Base-by-base conservation (phyloP, 1,140 invertebrate genomes). In the Eupeodes corollae region DNA sequence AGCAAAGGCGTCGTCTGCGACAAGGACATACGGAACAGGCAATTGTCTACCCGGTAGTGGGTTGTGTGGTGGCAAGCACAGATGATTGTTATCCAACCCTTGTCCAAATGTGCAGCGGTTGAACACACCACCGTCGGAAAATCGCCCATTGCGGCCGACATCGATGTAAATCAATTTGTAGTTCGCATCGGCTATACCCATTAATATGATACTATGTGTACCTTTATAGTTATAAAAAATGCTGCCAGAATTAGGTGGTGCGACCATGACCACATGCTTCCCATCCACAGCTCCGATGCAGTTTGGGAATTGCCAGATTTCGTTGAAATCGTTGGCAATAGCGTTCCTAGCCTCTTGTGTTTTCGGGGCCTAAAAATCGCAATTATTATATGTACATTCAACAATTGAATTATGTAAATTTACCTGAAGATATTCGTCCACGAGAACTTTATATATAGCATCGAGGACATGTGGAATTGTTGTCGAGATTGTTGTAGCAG, bases 161-260 rank as follows among this genome's bases (percentile, higher is more conserved):
- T 75, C 62, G 16, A 67, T 57, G 43, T 63, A 66, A 37, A 63
- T 54, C 58, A 75, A 77, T 49, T 61, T 61, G 51, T 74, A 75
- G 44, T 75, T 52, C 13, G 61, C 66, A 61, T 77, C 72, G n/a
- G 67, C 65, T 46, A 74, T 40, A 6, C 66, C 74, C 47, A 77
- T 51, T 14, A 78, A 54, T 30, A 78, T 71, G 41, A 75, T 68
- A 44, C 69, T 73, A 56, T 70, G 73, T 40, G 52, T 67, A 19
- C 58, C 53, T 48, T 77, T 77, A 48, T 76, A 76, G 54, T 77
- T 78, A 39, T 58, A 73, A 66, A 60, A 78, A 11, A 61, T 52
- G 8, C 57, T 53, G 44, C 74, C 74, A 50, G 58, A 62, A 31
- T 64, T 52, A 16, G 35, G 6, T 37, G 73, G 72, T 3, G 44